A percentile compares a stretch with the other conserved stretches of the same genome.
Conservation (phyloP, 2,797 vertebrate genomes). For the Apogon talboti region DNA sequence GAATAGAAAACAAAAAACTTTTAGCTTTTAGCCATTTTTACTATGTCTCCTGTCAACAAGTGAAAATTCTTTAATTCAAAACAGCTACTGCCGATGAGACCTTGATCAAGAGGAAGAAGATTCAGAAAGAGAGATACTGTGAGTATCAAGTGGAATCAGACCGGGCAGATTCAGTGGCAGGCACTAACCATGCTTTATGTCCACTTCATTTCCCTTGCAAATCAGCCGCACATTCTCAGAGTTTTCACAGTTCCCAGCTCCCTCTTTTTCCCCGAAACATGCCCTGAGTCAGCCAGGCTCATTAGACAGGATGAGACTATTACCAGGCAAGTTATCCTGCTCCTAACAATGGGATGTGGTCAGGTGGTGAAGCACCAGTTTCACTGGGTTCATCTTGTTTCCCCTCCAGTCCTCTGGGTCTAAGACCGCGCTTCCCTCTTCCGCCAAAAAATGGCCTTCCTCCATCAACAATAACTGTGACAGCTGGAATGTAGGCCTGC, state of each 20-base stretch:
- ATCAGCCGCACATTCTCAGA: constrained; percentile 77
- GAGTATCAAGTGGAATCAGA: constrained; percentile 59
- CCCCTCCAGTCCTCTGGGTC: constrained; percentile 43
- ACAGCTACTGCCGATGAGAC: neutral
- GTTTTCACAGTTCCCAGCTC: constrained; percentile 73
- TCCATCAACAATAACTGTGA: constrained; percentile 58
- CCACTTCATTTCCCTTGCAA: constrained; percentile 87
- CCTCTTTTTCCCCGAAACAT: constrained; percentile 46
- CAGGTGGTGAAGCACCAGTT: constrained; percentile 65
- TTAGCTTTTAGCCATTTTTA: too few species aligned
- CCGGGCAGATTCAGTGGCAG: constrained; percentile 50
- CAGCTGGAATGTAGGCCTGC: constrained; percentile 66
- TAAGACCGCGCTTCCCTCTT: constrained; percentile 48
- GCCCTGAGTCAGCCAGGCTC: constrained; percentile 74
- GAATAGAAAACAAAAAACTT: too few species aligned
- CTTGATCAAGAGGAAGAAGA: neutral
- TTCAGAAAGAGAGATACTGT: constrained; percentile 35
- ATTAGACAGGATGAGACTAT: constrained; percentile 77
- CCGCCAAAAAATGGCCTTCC: constrained; percentile 44
- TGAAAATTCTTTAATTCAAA: neutral
- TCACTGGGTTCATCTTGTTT: constrained; percentile 60
- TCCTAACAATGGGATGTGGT: constrained; percentile 74
- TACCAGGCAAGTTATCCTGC: constrained; percentile 65
- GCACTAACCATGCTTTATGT: constrained; percentile 74
- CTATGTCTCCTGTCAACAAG: too few species aligned